Conservation (phyloP, 2,797 vertebrate species). For the Poliocrania exsul region DNA sequence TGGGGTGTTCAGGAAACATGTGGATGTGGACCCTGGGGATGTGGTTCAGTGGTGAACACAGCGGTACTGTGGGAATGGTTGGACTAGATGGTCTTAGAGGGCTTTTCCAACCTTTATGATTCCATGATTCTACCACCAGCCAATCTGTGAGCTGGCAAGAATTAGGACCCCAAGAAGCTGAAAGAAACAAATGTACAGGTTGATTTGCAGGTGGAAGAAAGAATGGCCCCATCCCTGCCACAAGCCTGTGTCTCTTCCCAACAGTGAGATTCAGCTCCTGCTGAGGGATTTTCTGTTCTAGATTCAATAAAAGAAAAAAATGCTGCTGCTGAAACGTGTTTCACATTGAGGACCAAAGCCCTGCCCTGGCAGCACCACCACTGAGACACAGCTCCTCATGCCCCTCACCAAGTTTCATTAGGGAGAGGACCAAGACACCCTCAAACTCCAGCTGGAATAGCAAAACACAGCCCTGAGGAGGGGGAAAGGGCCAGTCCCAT, state of each 20-base stretch:
- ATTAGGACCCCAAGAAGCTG: neutral
- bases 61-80: neutral
- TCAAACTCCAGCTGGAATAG: neutral
- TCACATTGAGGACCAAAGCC: neutral
- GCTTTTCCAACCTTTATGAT: neutral
- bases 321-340: neutral
- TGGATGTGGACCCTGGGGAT: neutral
- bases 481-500: neutral
- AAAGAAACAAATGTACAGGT: neutral
- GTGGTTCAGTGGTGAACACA: no score
- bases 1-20: neutral
- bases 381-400: rapidly evolving
- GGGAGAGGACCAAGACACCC: neutral
- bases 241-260: neutral
- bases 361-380: neutral
- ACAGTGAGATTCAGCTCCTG: neutral
- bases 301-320: neutral
- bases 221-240: neutral
- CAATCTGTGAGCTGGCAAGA: neutral
- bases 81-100: neutral
- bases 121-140: neutral
- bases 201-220: neutral
- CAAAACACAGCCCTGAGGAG: neutral
- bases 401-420: neutral
- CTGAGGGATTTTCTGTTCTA: neutral